These are phyloP conservation scores for Oryzias javanicus DNA, from an alignment of 2,113 vertebrate genomes.

Conservation along the genomic window DNA sequence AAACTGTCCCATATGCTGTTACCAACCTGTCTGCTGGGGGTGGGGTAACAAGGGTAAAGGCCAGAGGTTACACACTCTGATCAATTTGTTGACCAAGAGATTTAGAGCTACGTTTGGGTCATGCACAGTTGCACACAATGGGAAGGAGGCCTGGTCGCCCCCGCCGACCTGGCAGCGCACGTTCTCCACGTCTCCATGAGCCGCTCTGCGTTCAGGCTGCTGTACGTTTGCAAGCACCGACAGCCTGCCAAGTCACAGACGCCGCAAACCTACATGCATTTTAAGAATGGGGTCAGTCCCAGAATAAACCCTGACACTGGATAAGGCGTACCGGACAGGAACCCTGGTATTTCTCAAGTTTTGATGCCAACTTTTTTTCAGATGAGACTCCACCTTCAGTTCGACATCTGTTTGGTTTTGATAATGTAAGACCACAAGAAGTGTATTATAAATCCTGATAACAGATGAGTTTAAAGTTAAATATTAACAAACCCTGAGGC, in stretches of 20 bases:
- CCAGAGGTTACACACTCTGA: slow-evolving; percentile 69
- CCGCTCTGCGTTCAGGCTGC: neutral
- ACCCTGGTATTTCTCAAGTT: too few relatives aligned
- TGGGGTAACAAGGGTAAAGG: slow-evolving; percentile 53
- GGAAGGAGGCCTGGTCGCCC: slow-evolving; percentile 14
- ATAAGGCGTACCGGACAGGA: too few relatives aligned
- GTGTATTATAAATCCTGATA: too few relatives aligned
- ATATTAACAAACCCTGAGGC: too few relatives aligned
- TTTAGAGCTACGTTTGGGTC: slow-evolving; percentile 24
- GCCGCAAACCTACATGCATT: neutral
- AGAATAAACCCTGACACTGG: neutral
- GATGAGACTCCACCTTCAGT: too few relatives aligned
- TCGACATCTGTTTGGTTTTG: too few relatives aligned
- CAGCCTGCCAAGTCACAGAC: neutral
- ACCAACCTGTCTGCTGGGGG: slow-evolving; percentile 40
- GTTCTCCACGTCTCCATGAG: neutral
- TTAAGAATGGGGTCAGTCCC: neutral
- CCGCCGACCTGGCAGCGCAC: neutral
- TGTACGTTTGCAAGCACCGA: too few relatives aligned
- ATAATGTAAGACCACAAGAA: too few relatives aligned
- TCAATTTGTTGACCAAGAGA: slow-evolving; percentile 59
- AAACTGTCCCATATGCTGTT: slow-evolving; percentile 58
- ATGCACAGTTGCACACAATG: slow-evolving; percentile 13
- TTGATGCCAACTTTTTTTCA: neutral
- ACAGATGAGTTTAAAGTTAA: too few relatives aligned